A percentile compares a stretch with the other conserved stretches of the same genome.
These are phyloP conservation scores for Teleogryllus occipitalis DNA, from an alignment of 1,140 invertebrate genomes.

Conservation along the genomic window DNA sequence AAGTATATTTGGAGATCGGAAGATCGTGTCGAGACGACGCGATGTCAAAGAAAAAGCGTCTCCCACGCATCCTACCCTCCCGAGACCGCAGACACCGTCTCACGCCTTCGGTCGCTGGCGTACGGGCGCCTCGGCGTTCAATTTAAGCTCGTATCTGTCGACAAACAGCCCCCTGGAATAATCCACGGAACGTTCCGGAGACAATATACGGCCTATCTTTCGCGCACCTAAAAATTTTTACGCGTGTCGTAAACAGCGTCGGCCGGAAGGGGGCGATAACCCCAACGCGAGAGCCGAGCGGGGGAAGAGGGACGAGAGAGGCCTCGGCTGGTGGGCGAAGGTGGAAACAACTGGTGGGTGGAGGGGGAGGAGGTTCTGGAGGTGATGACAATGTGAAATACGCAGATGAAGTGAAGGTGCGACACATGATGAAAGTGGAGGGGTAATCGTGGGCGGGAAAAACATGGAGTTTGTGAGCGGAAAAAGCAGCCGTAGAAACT, in stretches of 20 bases:
- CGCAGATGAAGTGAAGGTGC: neutral
- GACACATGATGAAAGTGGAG: neutral
- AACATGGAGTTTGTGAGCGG: neutral
- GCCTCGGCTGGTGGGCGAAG: neutral
- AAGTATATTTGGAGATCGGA: too few relatives aligned
- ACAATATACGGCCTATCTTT: slow-evolving; percentile 4
- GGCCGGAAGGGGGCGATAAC: neutral
- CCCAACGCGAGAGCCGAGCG: neutral
- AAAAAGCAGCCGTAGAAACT: too few relatives aligned
- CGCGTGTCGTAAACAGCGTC: neutral
- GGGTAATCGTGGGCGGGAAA: neutral
- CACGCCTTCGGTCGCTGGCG: too few relatives aligned
- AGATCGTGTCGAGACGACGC: too few relatives aligned
- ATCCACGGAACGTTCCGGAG: neutral
- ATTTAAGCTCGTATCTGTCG: neutral
- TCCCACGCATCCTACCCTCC: too few relatives aligned
- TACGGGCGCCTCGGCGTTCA: neutral
- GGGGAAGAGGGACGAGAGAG: neutral
- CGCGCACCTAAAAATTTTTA: neutral
- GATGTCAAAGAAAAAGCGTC: too few relatives aligned
- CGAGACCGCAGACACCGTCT: too few relatives aligned
- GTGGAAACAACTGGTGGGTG: too few relatives aligned
- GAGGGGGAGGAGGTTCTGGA: neutral
- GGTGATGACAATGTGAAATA: neutral
- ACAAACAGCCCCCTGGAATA: neutral